Conservation (phyloP, 2,888 invertebrate species). For the Amblyjoppa proteus region DNA sequence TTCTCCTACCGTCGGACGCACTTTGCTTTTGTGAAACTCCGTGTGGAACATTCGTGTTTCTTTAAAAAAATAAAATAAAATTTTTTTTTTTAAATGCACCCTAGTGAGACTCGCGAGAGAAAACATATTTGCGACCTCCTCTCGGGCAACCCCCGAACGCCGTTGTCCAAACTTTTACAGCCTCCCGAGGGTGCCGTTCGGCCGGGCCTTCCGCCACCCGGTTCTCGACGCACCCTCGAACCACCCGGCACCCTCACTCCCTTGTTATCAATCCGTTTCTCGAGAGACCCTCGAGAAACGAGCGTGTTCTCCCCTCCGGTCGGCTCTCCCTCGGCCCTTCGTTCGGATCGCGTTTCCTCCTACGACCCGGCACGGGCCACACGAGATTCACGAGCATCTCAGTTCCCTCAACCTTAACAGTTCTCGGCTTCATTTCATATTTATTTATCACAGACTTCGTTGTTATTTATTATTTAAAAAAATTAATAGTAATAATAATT, state of each 20-base stretch:
- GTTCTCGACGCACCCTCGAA: constrained; percentile 35
- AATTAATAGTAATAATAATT: not conserved
- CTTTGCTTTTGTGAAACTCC: constrained; percentile 19
- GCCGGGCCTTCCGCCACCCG: constrained; percentile 3
- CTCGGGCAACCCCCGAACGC: not conserved
- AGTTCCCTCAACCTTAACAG: not conserved
- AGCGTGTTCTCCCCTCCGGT: constrained; percentile 17
- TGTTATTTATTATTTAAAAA: not conserved
- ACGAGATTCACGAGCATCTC: not conserved
- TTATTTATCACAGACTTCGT: not conserved
- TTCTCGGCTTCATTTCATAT: not conserved
- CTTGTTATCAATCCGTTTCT: constrained; percentile 48
- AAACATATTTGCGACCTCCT: constrained; percentile 43
- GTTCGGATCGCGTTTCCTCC: constrained; percentile 21
- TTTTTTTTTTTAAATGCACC: not conserved
- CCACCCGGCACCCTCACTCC: not conserved
- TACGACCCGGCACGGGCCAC: constrained; percentile 2
- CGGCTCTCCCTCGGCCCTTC: constrained; percentile 13
- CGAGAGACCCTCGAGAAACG: constrained; percentile 19
- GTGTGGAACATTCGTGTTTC: not conserved
- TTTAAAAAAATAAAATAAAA: not conserved
- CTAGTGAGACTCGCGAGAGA: not conserved
- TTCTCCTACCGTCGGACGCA: not conserved
- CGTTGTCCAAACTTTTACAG: constrained; percentile 52
- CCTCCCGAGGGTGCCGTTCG: constrained; percentile 52